Base-by-base conservation (phyloP, 2,888 invertebrate genomes). In the Entomobrya multifasciata region DNA sequence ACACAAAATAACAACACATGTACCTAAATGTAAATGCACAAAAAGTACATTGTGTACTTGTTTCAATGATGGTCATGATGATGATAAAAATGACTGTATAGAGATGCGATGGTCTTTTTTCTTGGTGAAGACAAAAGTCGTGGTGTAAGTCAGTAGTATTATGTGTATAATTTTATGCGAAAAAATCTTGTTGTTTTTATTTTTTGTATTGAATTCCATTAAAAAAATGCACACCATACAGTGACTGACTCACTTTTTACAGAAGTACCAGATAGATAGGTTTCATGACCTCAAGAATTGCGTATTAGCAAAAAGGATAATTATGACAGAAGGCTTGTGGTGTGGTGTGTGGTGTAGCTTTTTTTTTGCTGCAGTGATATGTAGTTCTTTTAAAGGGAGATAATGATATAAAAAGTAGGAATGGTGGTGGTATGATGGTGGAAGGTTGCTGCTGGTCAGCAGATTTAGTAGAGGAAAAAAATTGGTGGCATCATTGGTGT, bases 241-340 rank as follows among this genome's bases (percentile, higher is more conserved):
- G n/a, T 25, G 13, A 15, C 44, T 60, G 82, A 74, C 72, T 82
- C 76, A 76, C 55, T 57, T 74, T 27, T 47, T 25, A 65, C 17
- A 22, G 25, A 52, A 20, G 57, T 20, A n/a, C n/a, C n/a, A 57
- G 57, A 57, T n/a, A n/a, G 44, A 44, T n/a, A 67, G 52, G 67
- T 78, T 84, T 76, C 70, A 84, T 84, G 84, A 84, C 84, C 84
- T 84, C 67, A 77, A 67, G 55, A 55, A 30, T 30, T n/a, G 57
- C 57, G 27, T 36, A 70, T 22, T 60, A 57, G 72, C 49, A 22
- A 72, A 55, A 55, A 55, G 25, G 76, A 65, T 65, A 41, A 55
- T 57, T n/a, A 76, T 57, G 22, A 57, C 49, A 52, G 27, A 1
- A 25, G 49, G 30, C n/a, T 72, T 49, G 36, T 72, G 52, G 6